Evolutionary conservation across 2,797 vertebrate genomes (phyloP).

Genomic region (Anomalospiza imberbis): DNA sequence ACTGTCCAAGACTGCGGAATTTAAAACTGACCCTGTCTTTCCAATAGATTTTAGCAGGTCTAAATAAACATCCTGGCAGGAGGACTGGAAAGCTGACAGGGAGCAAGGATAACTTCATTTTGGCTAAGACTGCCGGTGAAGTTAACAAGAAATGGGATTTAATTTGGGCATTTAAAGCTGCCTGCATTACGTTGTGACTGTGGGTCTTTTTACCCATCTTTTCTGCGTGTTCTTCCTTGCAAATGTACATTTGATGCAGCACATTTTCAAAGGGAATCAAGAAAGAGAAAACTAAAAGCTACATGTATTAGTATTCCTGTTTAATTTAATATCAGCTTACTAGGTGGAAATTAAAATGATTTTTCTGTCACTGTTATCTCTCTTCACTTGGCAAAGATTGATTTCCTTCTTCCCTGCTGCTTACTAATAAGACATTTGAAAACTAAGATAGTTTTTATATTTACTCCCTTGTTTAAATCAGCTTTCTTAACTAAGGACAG

Average conservation of each 20-base stretch:
- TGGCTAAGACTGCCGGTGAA: not conserved
- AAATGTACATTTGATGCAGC: not conserved
- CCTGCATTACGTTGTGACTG: not conserved
- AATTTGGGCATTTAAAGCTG: not conserved
- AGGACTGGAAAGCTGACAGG: not conserved
- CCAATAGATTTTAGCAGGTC: not conserved
- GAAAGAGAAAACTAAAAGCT: slow-evolving; percentile 6
- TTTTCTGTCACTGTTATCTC: slow-evolving; percentile 48
- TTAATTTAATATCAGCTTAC: slow-evolving; percentile 56
- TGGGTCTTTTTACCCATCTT: not conserved
- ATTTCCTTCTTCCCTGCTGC: slow-evolving; percentile 29
- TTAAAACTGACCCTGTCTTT: not conserved
- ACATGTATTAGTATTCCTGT: slow-evolving; percentile 7
- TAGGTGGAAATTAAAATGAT: slow-evolving; percentile 56
- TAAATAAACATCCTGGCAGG: not conserved
- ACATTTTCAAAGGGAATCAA: not conserved
- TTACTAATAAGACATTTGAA: slow-evolving; percentile 59
- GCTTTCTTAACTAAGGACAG: slow-evolving; percentile 48
- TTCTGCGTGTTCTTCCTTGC: not conserved
- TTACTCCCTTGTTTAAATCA: slow-evolving; percentile 64
- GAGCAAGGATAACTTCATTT: not conserved
- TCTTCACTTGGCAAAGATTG: slow-evolving; percentile 42
- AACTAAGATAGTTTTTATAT: slow-evolving; percentile 37
- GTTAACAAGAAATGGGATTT: not conserved
- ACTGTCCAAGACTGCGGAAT: not conserved